phyloP scores from a whole-genome alignment of 2,888 invertebrate species.

The Scelioninae gen. 2 region DNA sequence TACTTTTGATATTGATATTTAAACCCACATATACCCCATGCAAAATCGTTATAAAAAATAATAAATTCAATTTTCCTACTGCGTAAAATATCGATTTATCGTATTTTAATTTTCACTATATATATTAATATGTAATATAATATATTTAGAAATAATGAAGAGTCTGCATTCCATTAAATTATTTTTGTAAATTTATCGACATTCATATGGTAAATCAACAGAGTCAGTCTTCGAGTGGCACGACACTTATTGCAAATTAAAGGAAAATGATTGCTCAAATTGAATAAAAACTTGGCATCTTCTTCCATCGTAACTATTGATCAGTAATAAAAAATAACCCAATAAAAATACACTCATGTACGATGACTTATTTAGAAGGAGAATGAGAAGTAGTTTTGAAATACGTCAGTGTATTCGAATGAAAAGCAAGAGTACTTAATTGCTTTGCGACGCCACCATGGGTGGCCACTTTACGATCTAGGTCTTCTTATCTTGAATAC shows the following conservation, averaged over 20 bases:
- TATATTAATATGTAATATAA: too few relatives aligned
- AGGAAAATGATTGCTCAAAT: constrained; percentile 10
- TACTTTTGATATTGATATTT: too few relatives aligned
- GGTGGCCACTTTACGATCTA: constrained; percentile 48
- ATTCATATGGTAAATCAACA: too few relatives aligned
- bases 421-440: constrained; percentile 33
- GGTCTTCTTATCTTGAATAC: constrained; percentile 43
- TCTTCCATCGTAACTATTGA: constrained; percentile 11
- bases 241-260: constrained; percentile 14
- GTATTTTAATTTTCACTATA: too few relatives aligned
- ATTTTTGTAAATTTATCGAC: too few relatives aligned
- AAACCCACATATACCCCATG: too few relatives aligned
- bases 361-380: constrained; percentile 20
- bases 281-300: constrained; percentile 7
- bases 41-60: too few relatives aligned
- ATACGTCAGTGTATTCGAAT: constrained; percentile 7
- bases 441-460: constrained; percentile 16
- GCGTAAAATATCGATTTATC: too few relatives aligned
- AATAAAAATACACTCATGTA: constrained; percentile 18
- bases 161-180: too few relatives aligned
- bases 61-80: too few relatives aligned
- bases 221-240: too few relatives aligned
- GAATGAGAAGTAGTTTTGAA: constrained; percentile 17
- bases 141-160: too few relatives aligned
- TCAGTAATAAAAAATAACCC: constrained; percentile 6